phyloP scores from a whole-genome alignment of 2,113 vertebrate genomes.

The Glaucomys volans region DNA sequence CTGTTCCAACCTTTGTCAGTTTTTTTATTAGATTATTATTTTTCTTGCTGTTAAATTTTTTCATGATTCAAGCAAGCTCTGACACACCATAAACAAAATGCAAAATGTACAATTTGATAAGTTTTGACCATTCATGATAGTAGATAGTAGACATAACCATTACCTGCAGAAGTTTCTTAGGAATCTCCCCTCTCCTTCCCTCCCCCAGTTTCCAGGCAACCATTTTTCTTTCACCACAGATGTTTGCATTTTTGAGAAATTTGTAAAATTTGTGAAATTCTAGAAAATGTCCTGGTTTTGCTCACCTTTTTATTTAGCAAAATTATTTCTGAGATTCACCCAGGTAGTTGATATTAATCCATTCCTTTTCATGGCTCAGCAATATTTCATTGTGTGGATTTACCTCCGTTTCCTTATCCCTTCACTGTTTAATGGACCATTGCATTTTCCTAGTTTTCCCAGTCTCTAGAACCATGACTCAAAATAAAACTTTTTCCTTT shows the following conservation, averaged over 20 bases:
- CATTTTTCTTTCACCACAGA: background rate
- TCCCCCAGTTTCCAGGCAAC: background rate
- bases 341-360: background rate
- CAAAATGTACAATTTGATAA: background rate
- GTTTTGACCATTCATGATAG: background rate
- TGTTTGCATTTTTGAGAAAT: constrained; percentile 1
- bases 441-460: background rate
- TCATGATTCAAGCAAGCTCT: background rate
- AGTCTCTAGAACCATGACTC: background rate
- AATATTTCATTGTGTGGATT: background rate
- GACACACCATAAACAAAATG: background rate
- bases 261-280: constrained; percentile 23
- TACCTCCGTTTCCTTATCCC: background rate
- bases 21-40: constrained; percentile 26
- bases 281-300: background rate
- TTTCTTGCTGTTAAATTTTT: background rate
- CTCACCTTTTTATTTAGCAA: background rate
- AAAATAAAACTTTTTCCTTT: background rate
- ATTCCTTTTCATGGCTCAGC: background rate
- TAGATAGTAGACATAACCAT: background rate
- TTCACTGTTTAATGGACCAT: background rate
- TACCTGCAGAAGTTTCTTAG: background rate
- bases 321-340: background rate
- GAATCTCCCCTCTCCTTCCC: background rate
- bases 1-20: background rate